Conservation (phyloP, 2,113 vertebrate species). For the Gulo gulo region DNA sequence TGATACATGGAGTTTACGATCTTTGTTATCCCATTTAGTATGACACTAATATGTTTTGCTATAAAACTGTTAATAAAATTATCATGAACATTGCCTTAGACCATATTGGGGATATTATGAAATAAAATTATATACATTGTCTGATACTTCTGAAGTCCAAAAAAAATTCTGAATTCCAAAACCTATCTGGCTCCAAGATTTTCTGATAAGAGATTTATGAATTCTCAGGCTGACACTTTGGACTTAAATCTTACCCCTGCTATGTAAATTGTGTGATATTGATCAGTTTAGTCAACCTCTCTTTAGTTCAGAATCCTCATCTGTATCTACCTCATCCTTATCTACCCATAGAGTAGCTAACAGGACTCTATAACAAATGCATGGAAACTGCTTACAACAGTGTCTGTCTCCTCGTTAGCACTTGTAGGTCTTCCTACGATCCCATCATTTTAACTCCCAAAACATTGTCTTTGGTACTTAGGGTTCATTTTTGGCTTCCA, state of each 20-base stretch:
- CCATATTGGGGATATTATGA: neutral
- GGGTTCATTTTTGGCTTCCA: neutral
- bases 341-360: neutral
- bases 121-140: neutral
- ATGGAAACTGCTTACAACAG: neutral
- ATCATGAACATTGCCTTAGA: neutral
- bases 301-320: neutral
- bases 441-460: neutral
- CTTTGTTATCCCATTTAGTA: neutral
- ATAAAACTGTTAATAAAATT: neutral
- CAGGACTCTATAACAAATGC: neutral
- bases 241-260: neutral
- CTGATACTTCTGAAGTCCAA: neutral
- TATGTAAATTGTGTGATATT: neutral
- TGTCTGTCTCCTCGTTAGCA: neutral
- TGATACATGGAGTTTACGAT: neutral
- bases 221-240: neutral
- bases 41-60: neutral
- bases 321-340: neutral
- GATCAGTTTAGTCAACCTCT: neutral
- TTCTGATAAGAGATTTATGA: neutral
- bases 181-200: neutral
- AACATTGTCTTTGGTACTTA: neutral
- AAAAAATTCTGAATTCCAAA: neutral
- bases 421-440: neutral